Base-by-base conservation (phyloP, 37 sponge, comb jelly and placozoan genomes). In the Mnemiopsis leidyi region DNA sequence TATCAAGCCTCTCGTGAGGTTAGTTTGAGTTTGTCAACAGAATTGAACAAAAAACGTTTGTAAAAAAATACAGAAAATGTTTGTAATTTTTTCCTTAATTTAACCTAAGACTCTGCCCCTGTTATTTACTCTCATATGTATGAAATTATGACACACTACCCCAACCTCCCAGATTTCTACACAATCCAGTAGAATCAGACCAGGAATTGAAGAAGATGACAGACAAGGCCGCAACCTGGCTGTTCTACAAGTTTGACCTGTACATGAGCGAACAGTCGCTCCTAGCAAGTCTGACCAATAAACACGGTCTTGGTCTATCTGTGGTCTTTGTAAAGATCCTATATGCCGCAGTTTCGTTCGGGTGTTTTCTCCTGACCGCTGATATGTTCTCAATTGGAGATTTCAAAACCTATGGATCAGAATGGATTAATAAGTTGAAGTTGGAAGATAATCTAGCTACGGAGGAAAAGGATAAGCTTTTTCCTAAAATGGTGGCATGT, bases 201-300 rank as follows among this genome's bases (percentile, higher is more conserved):
- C 76, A 73, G 28, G 76, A 73, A 21, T 28, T 73, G 28, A 73
- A 73, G 76, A 73, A 73, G 24, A 73, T 73, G 76, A 73, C 76
- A 73, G 76, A 73, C 28, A 73, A 73, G 24, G 76, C 76, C 16
- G 76, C 76, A n/a, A 73, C 76, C 26, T 73, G 76, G 76, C 76
- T 73, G n/a, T 73, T 73, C 28, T 73, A 73, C 76, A 73, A 73
- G 76, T 73, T 73, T 28, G 76, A 73, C 28, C 76, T 73, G 16
- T 73, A 73, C 76, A 73, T 73, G 76, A 25, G 26, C 76, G 76
- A 73, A 73, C 76, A 73, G 76, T n/a, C n/a, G 28, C 76, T 73
- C 28, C 5, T 73, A 21, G 76, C 76, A 7, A 25, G 26, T 24
- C 76, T 73, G 76, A 73, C 76, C 7, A n/a, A 28, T 5, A 73